Percentiles rank a stretch among this genome's conserved stretches.
phyloP scores from a whole-genome alignment of 2,888 invertebrate genomes.

The Pterostichus madidus region DNA sequence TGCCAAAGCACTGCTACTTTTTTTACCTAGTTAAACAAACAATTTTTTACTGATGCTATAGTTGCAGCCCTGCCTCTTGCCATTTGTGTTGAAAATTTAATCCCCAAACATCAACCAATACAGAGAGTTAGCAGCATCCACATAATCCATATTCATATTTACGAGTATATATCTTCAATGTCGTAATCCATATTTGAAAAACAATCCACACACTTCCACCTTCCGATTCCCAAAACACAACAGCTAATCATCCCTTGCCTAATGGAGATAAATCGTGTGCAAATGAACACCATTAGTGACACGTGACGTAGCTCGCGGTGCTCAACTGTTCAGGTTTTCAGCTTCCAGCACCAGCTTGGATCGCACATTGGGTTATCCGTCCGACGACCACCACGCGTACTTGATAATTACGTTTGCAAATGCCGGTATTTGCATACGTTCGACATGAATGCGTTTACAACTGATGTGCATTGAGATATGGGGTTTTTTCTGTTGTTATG shows the following conservation, averaged over 20 bases:
- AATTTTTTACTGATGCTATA: too few species aligned
- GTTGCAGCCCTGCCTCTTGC: too few species aligned
- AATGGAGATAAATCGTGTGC: conserved; percentile 43
- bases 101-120: too few species aligned
- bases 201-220: not conserved
- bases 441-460: conserved; percentile 34
- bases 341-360: conserved; percentile 23
- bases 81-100: too few species aligned
- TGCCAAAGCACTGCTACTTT: too few species aligned
- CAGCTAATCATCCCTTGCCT: not conserved
- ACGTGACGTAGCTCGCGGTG: conserved; percentile 30
- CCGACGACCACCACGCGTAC: conserved; percentile 13
- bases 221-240: not conserved
- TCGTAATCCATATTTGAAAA: not conserved
- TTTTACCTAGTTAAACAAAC: too few species aligned
- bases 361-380: not conserved
- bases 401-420: conserved; percentile 62
- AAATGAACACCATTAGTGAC: conserved; percentile 52
- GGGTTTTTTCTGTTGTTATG: not conserved
- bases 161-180: too few species aligned
- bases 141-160: too few species aligned
- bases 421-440: conserved; percentile 54
- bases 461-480: not conserved
- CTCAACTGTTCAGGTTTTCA: conserved; percentile 28
- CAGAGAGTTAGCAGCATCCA: too few species aligned